Evolutionary conservation across 2,113 vertebrate species (phyloP), one percentile per base, ranked within the genome.

Genomic region (Tetraodon nigroviridis): DNA sequence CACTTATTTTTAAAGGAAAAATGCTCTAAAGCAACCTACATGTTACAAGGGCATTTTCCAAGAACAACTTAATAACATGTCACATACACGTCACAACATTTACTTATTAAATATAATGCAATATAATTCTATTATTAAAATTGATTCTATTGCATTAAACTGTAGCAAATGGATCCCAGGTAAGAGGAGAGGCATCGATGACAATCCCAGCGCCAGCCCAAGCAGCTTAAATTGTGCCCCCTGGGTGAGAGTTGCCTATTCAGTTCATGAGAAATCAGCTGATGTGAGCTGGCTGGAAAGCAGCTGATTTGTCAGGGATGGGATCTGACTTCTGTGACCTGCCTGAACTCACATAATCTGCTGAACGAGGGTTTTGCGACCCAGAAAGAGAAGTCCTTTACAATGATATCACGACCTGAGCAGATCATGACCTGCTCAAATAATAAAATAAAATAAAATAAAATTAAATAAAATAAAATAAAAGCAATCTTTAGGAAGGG

Each of bases 381-480:
- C 32, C 44, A 46, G 44, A 46, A 46, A 57, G 53, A 48, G 1
- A 17, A 64, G 24, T 0, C 7, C 5, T 24, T 20, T 37, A 37
- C 17, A 20, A 20, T 49, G 13, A 12, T 51, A 22, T 15, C 20
- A 14, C 8, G 21, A 21, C 24, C 7, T 27, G 7, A 54, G 29
- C 5, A 55, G 37, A 55, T 61, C 16, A 18, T 47, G 5, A 8
- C 14, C 18, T 24, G 67, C 15, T 20, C 42, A 24, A 58, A 13
- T 47, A 29, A 57, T 55, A 58, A 16, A 17, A 24, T 48, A 59
- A 55, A 11, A 17, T 20, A 55, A 14, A 49, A 22, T 51, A 62
- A 58, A 16, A 14, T n/a, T n/a, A 11, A 49, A 24, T 48, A 59
- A 55, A 11, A 17, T 20, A 55, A 14, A 49, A 22, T 51, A 62